A percentile compares a stretch with the other conserved stretches of the same genome.
phyloP scores from a whole-genome alignment of 2,888 invertebrate genomes.

The Ophion obscuratus region DNA sequence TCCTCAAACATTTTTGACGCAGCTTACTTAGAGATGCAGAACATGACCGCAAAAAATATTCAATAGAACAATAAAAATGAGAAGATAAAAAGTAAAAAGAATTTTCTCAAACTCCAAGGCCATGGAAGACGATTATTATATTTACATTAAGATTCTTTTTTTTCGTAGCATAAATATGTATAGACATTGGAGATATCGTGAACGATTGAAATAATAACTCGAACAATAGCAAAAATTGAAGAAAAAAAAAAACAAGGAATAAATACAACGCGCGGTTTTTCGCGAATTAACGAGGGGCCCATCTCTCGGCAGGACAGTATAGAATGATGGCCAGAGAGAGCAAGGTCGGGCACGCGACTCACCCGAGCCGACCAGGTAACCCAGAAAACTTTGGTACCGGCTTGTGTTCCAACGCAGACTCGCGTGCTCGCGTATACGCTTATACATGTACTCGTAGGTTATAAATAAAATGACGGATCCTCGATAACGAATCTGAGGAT shows the following conservation, averaged over 20 bases:
- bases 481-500: slow-evolving; percentile 43
- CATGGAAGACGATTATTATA: too few relatives aligned
- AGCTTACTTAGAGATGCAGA: too few relatives aligned
- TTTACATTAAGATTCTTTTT: too few relatives aligned
- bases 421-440: slow-evolving; percentile 39
- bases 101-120: too few relatives aligned
- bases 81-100: too few relatives aligned
- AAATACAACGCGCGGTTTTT: not conserved
- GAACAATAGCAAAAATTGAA: not conserved
- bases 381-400: slow-evolving; percentile 70
- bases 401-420: slow-evolving; percentile 62
- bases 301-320: slow-evolving; percentile 31
- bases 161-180: too few relatives aligned
- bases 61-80: too few relatives aligned
- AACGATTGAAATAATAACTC: not conserved
- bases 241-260: not conserved
- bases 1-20: too few relatives aligned
- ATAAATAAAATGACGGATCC: slow-evolving; percentile 72
- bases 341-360: slow-evolving; percentile 69
- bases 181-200: not conserved
- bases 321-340: slow-evolving; percentile 52
- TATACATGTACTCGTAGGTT: slow-evolving; percentile 50
- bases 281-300: slow-evolving; percentile 15
- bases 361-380: slow-evolving; percentile 63
- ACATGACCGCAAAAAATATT: too few relatives aligned